Evolutionary conservation across 2,113 vertebrate genomes (phyloP).

Genomic region (Narcine bancroftii): DNA sequence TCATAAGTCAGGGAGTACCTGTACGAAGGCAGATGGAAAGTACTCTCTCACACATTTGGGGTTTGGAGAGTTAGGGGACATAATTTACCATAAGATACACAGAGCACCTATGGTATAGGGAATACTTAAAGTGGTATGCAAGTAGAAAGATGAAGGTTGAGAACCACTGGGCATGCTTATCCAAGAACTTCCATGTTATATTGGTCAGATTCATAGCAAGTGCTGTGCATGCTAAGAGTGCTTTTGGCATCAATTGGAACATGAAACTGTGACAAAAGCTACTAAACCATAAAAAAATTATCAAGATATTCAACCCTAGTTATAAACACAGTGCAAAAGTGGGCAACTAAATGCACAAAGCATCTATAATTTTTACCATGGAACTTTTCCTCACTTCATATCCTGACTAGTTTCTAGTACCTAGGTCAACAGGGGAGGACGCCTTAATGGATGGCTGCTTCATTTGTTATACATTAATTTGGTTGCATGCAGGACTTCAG

Average conservation of each 20-base stretch:
- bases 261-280: not conserved
- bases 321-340: not conserved
- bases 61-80: no score
- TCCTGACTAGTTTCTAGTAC: not conserved
- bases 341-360: not conserved
- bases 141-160: no score
- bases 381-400: not conserved
- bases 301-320: not conserved
- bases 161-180: no score
- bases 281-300: not conserved
- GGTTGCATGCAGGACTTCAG: not conserved
- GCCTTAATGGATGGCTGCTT: not conserved
- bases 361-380: not conserved
- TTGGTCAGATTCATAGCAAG: not conserved
- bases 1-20: no score
- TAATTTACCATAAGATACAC: no score
- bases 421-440: not conserved
- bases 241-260: not conserved
- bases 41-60: no score
- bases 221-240: not conserved
- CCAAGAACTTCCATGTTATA: not conserved
- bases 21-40: no score
- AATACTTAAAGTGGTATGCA: no score
- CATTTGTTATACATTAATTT: conserved; percentile 20
- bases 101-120: no score